phyloP scores from a whole-genome alignment of 2,113 vertebrate species.

The Pelobates fuscus region DNA sequence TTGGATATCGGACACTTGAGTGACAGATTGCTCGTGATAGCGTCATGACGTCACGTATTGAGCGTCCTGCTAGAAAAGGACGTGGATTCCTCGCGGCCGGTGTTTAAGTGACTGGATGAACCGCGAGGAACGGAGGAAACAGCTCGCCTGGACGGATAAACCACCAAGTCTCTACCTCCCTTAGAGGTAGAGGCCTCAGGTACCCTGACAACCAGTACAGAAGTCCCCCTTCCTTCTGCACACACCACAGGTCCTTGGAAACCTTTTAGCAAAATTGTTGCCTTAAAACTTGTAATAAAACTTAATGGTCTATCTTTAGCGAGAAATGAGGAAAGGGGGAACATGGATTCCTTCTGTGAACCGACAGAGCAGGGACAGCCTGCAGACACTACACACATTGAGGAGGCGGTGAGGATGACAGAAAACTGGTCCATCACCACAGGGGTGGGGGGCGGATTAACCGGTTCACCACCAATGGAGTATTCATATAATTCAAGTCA shows the following conservation, averaged over 20 bases:
- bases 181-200: no score
- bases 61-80: no score
- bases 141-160: no score
- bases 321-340: slow-evolving; percentile 43
- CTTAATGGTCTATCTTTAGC: slow-evolving; percentile 48
- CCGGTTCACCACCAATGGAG: not conserved
- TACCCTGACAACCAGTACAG: no score
- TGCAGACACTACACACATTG: not conserved
- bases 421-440: no score
- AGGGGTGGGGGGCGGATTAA: not conserved
- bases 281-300: slow-evolving; percentile 52
- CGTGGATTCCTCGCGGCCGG: no score
- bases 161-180: no score
- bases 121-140: no score
- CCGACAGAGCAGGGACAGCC: slow-evolving; percentile 22
- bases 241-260: slow-evolving; percentile 40
- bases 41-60: no score
- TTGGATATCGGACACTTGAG: no score
- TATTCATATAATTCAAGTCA: not conserved
- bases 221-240: slow-evolving; percentile 14
- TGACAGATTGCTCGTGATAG: no score
- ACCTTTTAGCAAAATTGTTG: slow-evolving; percentile 52
- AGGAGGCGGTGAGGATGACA: not conserved
- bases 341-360: slow-evolving; percentile 35
- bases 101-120: no score